Percentiles rank a stretch among this genome's conserved stretches.
Evolutionary conservation across 2,113 vertebrate genomes (phyloP).

Genomic region (Notechis scutatus): DNA sequence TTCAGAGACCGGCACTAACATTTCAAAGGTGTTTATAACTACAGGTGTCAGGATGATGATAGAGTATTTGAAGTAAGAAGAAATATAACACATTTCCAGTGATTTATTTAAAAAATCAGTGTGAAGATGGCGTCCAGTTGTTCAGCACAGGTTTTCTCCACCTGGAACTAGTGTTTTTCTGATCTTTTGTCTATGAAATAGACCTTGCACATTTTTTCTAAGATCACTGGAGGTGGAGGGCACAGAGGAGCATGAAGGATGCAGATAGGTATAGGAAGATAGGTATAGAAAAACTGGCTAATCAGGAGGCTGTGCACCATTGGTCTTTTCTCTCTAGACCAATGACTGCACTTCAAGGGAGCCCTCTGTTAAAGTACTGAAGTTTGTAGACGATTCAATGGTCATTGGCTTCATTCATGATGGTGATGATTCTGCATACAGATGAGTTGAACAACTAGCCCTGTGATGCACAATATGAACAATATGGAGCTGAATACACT

Average conservation of each 20-base stretch:
- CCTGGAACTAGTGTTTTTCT: not conserved
- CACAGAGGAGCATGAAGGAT: not conserved
- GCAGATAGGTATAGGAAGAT: not conserved
- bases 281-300: not conserved
- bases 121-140: not conserved
- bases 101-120: not conserved
- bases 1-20: not conserved
- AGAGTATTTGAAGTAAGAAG: not conserved
- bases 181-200: not conserved
- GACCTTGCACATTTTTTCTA: not conserved
- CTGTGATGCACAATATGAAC: no score
- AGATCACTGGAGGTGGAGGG: not conserved
- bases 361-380: not conserved
- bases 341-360: not conserved
- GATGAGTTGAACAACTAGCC: not conserved
- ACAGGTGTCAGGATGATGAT: not conserved
- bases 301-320: not conserved
- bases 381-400: not conserved
- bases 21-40: not conserved
- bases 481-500: not conserved
- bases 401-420: not conserved
- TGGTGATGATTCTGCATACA: not conserved
- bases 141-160: not conserved
- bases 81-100: not conserved
- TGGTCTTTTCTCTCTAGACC: not conserved